A percentile compares a stretch with the other conserved stretches of the same genome.
Conservation (phyloP, 1,140 invertebrate genomes). For the Wiebesia pumilae region DNA sequence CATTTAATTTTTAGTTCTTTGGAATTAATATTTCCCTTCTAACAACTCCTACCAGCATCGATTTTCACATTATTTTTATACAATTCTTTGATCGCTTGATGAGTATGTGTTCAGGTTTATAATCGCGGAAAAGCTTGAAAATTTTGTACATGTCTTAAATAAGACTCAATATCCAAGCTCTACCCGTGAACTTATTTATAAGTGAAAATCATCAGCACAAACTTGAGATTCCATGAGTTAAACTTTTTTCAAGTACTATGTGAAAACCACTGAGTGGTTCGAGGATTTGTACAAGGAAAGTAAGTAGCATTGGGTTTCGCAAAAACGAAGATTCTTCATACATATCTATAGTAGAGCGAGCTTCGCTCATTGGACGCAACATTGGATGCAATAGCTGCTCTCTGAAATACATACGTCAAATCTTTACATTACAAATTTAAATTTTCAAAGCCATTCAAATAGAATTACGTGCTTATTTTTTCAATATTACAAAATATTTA, state of each 20-base stretch:
- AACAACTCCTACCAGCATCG: slow-evolving; percentile 24
- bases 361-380: slow-evolving; percentile 89
- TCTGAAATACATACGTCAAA: slow-evolving; percentile 74
- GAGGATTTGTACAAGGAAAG: slow-evolving; percentile 93
- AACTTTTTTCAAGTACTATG: slow-evolving; percentile 93
- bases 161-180: slow-evolving; percentile 10
- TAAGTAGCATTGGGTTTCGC: slow-evolving; percentile 87
- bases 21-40: slow-evolving; percentile 16
- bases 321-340: slow-evolving; percentile 97
- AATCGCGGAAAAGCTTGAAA: slow-evolving; percentile 5
- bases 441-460: neutral
- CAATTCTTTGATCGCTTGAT: slow-evolving; percentile 30
- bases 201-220: slow-evolving; percentile 65
- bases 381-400: slow-evolving; percentile 94
- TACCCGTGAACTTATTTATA: slow-evolving; percentile 32
- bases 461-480: neutral
- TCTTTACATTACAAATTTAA: neutral
- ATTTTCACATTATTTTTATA: slow-evolving; percentile 23
- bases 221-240: slow-evolving; percentile 92
- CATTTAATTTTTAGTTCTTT: slow-evolving; percentile 19
- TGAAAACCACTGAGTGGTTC: slow-evolving; percentile 94
- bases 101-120: slow-evolving; percentile 45
- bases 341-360: slow-evolving; percentile 91
- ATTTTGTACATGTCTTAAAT: slow-evolving; percentile 38
- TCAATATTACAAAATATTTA: neutral